phyloP scores from a whole-genome alignment of 2,797 vertebrate genomes.

The Peromyscus melanophrys region DNA sequence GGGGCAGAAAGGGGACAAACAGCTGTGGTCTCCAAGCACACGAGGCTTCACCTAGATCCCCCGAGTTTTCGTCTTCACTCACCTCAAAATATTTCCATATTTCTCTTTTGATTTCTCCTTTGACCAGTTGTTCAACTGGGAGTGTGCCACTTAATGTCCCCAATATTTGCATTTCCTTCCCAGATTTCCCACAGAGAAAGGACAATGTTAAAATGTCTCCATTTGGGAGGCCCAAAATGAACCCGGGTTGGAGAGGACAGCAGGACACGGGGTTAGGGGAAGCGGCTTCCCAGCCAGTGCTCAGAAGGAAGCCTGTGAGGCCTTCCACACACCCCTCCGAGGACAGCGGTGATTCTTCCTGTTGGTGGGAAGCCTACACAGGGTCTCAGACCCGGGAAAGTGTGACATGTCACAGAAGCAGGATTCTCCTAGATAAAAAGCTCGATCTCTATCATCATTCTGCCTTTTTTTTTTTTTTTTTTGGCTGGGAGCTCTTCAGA shows the following conservation, averaged over 20 bases:
- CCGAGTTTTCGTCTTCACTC: neutral
- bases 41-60: neutral
- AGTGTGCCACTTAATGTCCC: neutral
- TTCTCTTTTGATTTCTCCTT: constrained; percentile 24
- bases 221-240: constrained; percentile 12
- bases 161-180: constrained; percentile 37
- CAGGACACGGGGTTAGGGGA: neutral
- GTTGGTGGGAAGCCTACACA: neutral
- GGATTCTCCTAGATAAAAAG: neutral
- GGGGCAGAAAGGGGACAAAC: neutral
- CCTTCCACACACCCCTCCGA: neutral
- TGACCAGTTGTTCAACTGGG: constrained; percentile 7
- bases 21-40: neutral
- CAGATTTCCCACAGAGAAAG: constrained; percentile 54
- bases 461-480: neutral
- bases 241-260: neutral
- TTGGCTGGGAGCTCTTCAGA: constrained; percentile 1
- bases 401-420: fast-evolving
- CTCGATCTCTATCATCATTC: neutral
- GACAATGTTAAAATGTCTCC: neutral
- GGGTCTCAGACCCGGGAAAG: neutral
- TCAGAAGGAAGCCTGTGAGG: neutral
- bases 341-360: neutral
- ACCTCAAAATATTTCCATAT: constrained; percentile 6
- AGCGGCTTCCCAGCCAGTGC: constrained; percentile 1